Base-by-base conservation (phyloP, 2,797 vertebrate genomes). In the Mycteria americana region DNA sequence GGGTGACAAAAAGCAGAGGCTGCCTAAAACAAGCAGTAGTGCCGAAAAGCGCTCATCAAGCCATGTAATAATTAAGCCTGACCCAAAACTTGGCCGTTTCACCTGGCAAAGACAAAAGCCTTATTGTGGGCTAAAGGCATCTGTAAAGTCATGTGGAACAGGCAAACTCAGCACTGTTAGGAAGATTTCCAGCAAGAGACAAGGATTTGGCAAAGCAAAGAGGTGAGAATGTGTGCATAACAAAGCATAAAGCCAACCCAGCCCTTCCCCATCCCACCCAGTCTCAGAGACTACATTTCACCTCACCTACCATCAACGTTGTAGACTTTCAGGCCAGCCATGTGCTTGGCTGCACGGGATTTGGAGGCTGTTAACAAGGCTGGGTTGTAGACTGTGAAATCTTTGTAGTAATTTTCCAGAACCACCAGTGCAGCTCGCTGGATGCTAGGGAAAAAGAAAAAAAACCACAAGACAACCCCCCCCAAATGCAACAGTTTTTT, bases 371-470 rank as follows among this genome's bases (percentile, higher is more conserved):
- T 99, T 68, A 99, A 97, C 60, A 99, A 98, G 37, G 98, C 98
- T 5, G 99, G 99, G 95, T 99, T 99, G 95, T 99, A 99, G 89
- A 99, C 98, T 15, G 99, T 98, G 96, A 99, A 99, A 95, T 99
- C 99, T 98, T 98, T 98, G 97, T 99, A 99, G 98, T 99, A 99
- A 93, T 99, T 99, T 98, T 99, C 99, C 97, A 99, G 97, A 94
- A 99, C 98, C 91, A 98, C 98, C 92, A 99, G 95, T 23, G 99
- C 99, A 30, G 99, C 99, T 92, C 98, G 98, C 96, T 99, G 99
- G 95, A 93, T 73, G 54, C 88, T 95, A 48, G 9, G 15, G n/a
- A 57, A 43, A 51, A 60, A 45, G 59, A 14, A 27, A 33, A n/a
- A 28, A 30, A 7, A 12, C 23, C 46, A 10, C 18, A 72, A 62